These are phyloP conservation scores for Drosophila subquinaria DNA, from an alignment of 2,888 invertebrate species.

Conservation along the genomic window DNA sequence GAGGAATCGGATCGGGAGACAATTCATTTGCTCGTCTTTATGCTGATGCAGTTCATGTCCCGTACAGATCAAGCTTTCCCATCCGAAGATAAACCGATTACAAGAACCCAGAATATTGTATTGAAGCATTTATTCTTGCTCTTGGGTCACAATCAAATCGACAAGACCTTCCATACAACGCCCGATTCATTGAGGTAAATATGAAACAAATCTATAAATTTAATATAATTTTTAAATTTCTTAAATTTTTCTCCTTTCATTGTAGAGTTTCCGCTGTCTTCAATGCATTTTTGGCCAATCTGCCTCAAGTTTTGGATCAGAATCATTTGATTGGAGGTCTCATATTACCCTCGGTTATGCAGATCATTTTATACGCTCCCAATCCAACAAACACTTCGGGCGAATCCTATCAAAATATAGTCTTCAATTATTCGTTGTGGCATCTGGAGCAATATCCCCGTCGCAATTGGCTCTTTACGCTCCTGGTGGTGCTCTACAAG, in stretches of 20 bases:
- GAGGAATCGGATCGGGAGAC: conserved; percentile 98
- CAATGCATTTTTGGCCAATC: conserved; percentile 96
- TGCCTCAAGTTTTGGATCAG: conserved; percentile 97
- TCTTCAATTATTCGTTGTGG: conserved; percentile 92
- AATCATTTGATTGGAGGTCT: conserved; percentile 97
- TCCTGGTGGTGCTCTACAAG: conserved; percentile 98
- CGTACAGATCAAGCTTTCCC: conserved; percentile 93
- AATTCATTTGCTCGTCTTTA: conserved; percentile 95
- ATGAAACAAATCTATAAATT: no score
- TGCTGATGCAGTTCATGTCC: conserved; percentile 98
- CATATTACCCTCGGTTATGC: conserved; percentile 93
- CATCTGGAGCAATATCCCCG: conserved; percentile 94
- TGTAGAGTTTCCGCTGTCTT: conserved; percentile 95
- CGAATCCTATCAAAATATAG: conserved; percentile 88
- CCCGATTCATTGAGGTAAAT: conserved; percentile 92
- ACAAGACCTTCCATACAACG: conserved; percentile 95
- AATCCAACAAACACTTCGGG: conserved; percentile 89
- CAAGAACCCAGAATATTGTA: conserved; percentile 94
- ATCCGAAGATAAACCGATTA: conserved; percentile 93
- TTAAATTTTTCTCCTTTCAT: no score
- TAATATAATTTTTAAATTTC: accelerated
- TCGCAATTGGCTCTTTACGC: conserved; percentile 96
- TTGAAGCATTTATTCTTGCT: conserved; percentile 96
- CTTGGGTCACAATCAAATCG: conserved; percentile 96
- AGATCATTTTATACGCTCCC: conserved; percentile 93